Base-by-base conservation (phyloP, 2,888 invertebrate genomes). In the Drosophila macrothrix region DNA sequence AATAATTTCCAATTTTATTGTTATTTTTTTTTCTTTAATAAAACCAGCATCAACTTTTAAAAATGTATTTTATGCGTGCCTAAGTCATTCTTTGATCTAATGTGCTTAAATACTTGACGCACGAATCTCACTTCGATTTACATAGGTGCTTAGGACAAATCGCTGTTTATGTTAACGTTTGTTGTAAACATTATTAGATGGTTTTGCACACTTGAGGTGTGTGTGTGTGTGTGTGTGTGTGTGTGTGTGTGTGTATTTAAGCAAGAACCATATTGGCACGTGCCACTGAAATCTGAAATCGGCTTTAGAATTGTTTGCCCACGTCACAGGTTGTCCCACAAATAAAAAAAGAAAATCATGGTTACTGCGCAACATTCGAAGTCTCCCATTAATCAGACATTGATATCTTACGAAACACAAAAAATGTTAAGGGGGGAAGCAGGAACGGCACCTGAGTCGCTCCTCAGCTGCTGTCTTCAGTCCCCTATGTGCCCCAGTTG, bases 361-460 rank as follows among this genome's bases (percentile, higher is more conserved):
- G 63, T 67, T 58, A 49, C 77, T 64, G 67, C 56, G 66, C 61
- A 52, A 53, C 56, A 46, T 46, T 78, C 37, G 28, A 67, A 31
- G 54, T 41, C 22, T 29, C 65, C 55, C 70, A 78, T 78, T 88
- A 88, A 90, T 85, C 85, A 90, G 88, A 70, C 86, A 85, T 90
- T 90, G 85, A 85, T 90, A 90, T 88, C 80, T 80, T 69, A 65
- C 60, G 63, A 72, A 54, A 67, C 46, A 56, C 66, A 67, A 63
- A 78, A 73, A 72, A 84, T 73, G 64, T 73, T 82, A 78, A 81
- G 67, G 70, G 72, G 66, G 69, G 60, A 54, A 67, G 58, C 58
- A 73, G 68, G 43, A 35, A 46, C 77, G 54, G 54, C 46, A 70
- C 49, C 53, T 78, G 74, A 63, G 61, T 10, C 19, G 49, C 14